phyloP scores from a whole-genome alignment of 2,113 vertebrate genomes.

The Ardeotis arabs region DNA sequence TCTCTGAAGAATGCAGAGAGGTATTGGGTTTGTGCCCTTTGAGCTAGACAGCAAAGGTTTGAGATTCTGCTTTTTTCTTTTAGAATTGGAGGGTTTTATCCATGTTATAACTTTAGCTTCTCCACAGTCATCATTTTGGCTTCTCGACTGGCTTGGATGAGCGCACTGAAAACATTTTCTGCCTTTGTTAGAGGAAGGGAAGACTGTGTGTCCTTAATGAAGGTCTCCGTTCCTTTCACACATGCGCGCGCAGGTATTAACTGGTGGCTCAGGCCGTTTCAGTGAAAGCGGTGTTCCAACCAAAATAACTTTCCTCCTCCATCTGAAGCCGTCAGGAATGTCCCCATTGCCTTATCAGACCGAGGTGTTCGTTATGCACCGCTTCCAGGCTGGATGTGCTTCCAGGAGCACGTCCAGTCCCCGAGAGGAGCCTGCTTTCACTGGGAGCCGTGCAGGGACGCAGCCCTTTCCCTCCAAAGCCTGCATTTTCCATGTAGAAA shows the following conservation, averaged over 20 bases:
- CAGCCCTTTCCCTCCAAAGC: neutral
- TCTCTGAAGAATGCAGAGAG: neutral
- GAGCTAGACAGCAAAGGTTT: neutral
- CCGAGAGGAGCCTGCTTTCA: neutral
- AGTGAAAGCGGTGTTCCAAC: neutral
- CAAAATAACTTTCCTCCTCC: neutral
- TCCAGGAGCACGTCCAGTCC: neutral
- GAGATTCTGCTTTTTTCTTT: neutral
- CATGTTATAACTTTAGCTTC: neutral
- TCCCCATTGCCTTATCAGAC: rapidly evolving
- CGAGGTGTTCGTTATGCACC: rapidly evolving
- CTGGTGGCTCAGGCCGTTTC: neutral
- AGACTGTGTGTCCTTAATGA: neutral
- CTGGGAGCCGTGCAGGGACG: neutral
- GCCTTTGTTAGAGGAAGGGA: neutral
- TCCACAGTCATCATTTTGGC: neutral
- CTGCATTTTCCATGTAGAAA: neutral
- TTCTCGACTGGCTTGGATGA: neutral
- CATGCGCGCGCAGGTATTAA: rapidly evolving
- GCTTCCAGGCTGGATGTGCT: neutral
- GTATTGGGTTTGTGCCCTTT: conserved; percentile 8
- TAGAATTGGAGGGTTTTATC: neutral
- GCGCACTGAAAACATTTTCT: rapidly evolving
- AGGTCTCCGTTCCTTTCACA: neutral
- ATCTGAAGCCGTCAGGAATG: neutral